Conservation (phyloP, 2,113 vertebrate genomes). For the Sinocyclocheilus maitianheensis region DNA sequence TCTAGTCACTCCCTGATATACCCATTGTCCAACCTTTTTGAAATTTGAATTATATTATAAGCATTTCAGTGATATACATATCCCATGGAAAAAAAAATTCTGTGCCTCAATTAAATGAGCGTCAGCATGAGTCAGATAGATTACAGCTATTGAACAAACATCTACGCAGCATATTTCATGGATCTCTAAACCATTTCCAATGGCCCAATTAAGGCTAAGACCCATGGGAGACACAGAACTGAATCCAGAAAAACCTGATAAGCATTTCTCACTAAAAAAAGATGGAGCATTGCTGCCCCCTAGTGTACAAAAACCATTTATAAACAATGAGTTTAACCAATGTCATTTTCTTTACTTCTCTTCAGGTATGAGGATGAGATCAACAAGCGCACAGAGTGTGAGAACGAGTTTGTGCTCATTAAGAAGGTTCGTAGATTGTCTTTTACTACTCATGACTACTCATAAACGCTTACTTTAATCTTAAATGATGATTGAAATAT, state of each 20-base stretch:
- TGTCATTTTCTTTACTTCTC: conserved; percentile 2
- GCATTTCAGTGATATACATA: conserved; percentile 46
- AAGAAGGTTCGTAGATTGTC: conserved; percentile 74
- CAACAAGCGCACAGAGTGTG: conserved; percentile 81
- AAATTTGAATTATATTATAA: conserved; percentile 51
- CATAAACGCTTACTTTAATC: neutral
- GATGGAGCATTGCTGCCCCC: conserved; percentile 62
- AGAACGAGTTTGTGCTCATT: conserved; percentile 83
- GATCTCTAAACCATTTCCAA: conserved; percentile 7
- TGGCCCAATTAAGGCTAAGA: neutral
- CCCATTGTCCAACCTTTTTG: conserved; percentile 48
- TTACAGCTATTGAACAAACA: conserved; percentile 8
- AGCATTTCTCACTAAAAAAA: neutral
- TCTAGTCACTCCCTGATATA: conserved; percentile 34
- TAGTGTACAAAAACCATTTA: conserved; percentile 59
- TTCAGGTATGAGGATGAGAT: conserved; percentile 83
- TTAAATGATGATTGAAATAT: neutral
- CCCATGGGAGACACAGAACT: neutral
- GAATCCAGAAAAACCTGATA: conserved; percentile 10
- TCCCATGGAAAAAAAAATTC: neutral
- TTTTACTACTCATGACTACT: neutral
- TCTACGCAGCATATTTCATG: neutral
- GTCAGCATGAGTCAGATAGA: conserved; percentile 28
- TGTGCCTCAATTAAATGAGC: neutral
- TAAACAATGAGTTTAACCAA: neutral